phyloP scores from a whole-genome alignment of 1,140 invertebrate genomes.

The Helicorthomorpha holstii region DNA sequence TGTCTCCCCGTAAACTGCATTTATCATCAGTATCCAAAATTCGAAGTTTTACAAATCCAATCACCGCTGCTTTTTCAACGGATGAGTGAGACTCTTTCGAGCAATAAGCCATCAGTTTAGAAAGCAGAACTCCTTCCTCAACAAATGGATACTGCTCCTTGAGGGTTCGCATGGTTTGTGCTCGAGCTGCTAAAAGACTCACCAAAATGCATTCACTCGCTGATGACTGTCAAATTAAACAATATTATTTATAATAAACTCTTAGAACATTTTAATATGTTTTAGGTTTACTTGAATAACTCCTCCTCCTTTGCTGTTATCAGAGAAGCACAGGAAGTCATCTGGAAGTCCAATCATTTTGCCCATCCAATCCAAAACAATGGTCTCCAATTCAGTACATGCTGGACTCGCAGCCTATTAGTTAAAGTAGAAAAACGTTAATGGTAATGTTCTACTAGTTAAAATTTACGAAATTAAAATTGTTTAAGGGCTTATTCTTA shows the following conservation, averaged over 20 bases:
- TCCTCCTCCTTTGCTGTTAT: constrained; percentile 73
- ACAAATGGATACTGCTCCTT: constrained; percentile 78
- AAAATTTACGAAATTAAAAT: not conserved
- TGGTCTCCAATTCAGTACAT: constrained; percentile 91
- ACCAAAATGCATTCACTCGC: constrained; percentile 96
- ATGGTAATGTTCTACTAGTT: not conserved
- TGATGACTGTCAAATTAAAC: constrained; percentile 51
- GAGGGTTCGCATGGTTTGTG: constrained; percentile 74
- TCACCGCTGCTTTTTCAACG: constrained; percentile 99
- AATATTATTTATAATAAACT: not conserved
- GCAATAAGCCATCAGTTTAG: constrained; percentile 82
- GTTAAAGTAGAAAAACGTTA: constrained; percentile 13
- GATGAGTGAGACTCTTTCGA: constrained; percentile 83
- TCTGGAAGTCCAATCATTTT: constrained; percentile 74
- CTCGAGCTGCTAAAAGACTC: constrained; percentile 82
- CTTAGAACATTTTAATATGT: not conserved
- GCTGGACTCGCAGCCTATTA: constrained; percentile 85
- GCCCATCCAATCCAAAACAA: constrained; percentile 95
- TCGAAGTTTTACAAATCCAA: constrained; percentile 89
- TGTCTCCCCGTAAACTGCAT: constrained; percentile 72
- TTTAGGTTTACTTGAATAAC: constrained; percentile 55
- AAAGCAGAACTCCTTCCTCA: constrained; percentile 83
- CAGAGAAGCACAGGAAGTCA: constrained; percentile 61
- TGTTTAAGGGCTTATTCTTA: too few relatives aligned
- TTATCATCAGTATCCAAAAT: constrained; percentile 93